Base-by-base conservation (phyloP, 2,797 vertebrate species). In the Eptatretus atami region DNA sequence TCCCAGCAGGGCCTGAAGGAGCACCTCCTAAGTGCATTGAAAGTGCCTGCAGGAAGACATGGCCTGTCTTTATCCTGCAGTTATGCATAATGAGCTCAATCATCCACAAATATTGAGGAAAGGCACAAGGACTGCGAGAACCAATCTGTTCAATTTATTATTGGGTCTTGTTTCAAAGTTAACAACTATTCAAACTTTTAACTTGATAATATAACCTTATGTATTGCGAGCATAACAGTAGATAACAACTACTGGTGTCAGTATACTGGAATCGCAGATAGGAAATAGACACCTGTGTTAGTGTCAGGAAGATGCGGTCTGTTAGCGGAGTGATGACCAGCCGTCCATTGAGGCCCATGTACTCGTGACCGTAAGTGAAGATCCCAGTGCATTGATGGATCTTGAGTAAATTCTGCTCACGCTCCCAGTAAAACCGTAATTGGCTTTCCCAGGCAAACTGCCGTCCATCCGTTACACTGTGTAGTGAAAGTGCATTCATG, bases 361-460 rank as follows among this genome's bases (percentile, higher is more conserved):
- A 98, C 73, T 98, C 92, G 1, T 98, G 93, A 13, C 92, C 92
- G 0, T 96, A 96, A 14, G 76, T 70, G 67, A 98, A 95, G 1
- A 77, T 69, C 11, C 88, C 87, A 0, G 82, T 93, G 75, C 92
- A 98, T 70, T 98, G 92, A 2, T 72, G 79, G 69, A 95, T 82
- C 14, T 70, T 77, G 65, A 98, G 75, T 9, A 84, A 72, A 10
- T 96, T 84, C 0, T 77, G 74, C 63, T 83, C 76, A 1, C 72
- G 75, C 65, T 78, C 72, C 90, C 92, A 98, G 73, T 94, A 98
- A 65, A 95, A 98, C 1, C 82, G 78, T 19, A 98, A 75, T 65
- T 96, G 92, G 68, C 90, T 93, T 67, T 96, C 86, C 92, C 92
- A 96, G 68, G 90, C 83, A 65, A 98, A 98, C 68, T 84, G 85